Conservation (phyloP, 2,888 invertebrate genomes). For the Cryptocheilus praepositus region DNA sequence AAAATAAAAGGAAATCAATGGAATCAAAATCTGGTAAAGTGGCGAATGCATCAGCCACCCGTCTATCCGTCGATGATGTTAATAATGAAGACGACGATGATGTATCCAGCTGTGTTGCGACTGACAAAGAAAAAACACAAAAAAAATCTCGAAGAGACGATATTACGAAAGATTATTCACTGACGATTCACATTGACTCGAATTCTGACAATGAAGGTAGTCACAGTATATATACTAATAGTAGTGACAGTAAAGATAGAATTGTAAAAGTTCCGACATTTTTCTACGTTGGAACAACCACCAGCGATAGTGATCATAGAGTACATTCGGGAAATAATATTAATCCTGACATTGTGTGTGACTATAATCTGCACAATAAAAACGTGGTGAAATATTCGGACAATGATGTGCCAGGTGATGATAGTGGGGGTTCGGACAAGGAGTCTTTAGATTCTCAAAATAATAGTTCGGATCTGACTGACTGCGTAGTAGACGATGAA, state of each 20-base stretch:
- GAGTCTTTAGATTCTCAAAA: constrained; percentile 63
- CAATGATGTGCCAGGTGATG: constrained; percentile 64
- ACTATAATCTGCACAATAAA: constrained; percentile 63
- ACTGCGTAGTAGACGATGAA: constrained; percentile 63
- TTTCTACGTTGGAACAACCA: constrained; percentile 27
- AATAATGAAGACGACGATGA: too few species aligned
- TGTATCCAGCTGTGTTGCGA: neutral
- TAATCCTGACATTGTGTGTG: constrained; percentile 60
- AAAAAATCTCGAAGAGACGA: too few species aligned
- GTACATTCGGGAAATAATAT: constrained; percentile 38
- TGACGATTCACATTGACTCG: constrained; percentile 34
- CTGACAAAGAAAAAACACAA: constrained; percentile 18
- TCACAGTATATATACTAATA: neutral
- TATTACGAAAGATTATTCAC: constrained; percentile 40
- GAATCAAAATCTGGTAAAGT: neutral
- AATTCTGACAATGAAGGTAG: constrained; percentile 26
- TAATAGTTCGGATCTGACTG: constrained; percentile 60
- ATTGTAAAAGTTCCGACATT: constrained; percentile 32
- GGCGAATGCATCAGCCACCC: neutral
- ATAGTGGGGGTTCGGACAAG: constrained; percentile 64
- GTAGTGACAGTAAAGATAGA: constrained; percentile 15
- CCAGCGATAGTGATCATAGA: constrained; percentile 9
- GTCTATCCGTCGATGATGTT: too few species aligned
- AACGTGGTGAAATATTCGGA: constrained; percentile 53
- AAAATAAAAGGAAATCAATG: too few species aligned